Evolutionary conservation across 2,113 vertebrate genomes (phyloP), one percentile per base, ranked within the genome.

Genomic region (Larimichthys crocea): DNA sequence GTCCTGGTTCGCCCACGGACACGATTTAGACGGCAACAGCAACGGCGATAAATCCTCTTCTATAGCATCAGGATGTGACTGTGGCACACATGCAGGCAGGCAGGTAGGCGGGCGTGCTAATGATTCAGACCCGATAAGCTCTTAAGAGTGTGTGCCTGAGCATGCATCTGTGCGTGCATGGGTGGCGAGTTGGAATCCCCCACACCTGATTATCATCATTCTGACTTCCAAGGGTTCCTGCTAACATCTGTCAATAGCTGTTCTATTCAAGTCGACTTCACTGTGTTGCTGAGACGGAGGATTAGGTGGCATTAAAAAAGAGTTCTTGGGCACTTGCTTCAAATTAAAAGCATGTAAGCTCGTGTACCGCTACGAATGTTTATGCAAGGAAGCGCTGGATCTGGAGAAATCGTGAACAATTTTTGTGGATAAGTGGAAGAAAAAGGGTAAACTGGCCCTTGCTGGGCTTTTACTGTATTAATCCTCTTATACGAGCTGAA

Each of bases 191-290:
- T 71, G 82, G 79, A 88, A 90, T 89, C 76, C 73, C 79, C 26
- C 20, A 85, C 70, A 86, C 71, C 52, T 79, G 86, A 93, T 92
- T 90, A 92, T 75, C 83, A 40, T 63, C 78, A 57, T 81, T 82
- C 62, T 83, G 86, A 91, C 86, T 86, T 92, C 66, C 76, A 84
- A 87, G 74, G 59, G 75, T 80, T 82, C 40, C 69, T 26, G 44
- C 82, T 17, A 80, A 88, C 91, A 91, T 91, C 89, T 89, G 89
- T 84, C 88, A 80, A 75, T n/a, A 76, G 79, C 74, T 15, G 77
- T 48, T 80, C 72, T 44, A 56, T 79, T 88, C 59, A 64, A 74
- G 68, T 46, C 55, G 64, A 78, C 29, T 83, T 50, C 80, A 76
- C 29, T 74, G 53, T 74, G 86, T 66, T 63, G 79, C 80, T 82